Percentiles rank a stretch among this genome's conserved stretches.
phyloP scores from a whole-genome alignment of 2,888 invertebrate species.

The Eupithecia tripunctaria region DNA sequence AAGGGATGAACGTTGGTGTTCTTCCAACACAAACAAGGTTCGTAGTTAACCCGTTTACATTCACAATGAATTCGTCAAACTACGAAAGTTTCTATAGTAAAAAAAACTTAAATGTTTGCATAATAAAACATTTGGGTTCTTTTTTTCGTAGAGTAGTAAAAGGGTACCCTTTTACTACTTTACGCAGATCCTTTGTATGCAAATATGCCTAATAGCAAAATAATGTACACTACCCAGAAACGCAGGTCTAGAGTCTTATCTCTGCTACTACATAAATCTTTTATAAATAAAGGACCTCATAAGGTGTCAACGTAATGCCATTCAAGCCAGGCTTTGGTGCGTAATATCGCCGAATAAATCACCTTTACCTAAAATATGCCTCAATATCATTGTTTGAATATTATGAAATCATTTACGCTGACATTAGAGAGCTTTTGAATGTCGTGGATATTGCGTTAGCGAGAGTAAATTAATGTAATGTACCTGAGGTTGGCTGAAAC shows the following conservation, averaged over 20 bases:
- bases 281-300: conserved; percentile 81
- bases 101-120: no score
- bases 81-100: no score
- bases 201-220: conserved; percentile 8
- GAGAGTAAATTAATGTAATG: background rate
- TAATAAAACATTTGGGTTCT: no score
- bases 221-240: conserved; percentile 22
- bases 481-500: background rate
- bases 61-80: no score
- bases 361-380: conserved; percentile 77
- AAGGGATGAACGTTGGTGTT: no score
- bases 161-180: background rate
- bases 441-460: conserved; percentile 17
- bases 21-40: no score
- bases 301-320: conserved; percentile 82
- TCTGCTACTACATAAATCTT: conserved; percentile 81
- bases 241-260: conserved; percentile 57
- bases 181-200: background rate
- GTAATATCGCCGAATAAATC: conserved; percentile 82
- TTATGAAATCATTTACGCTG: conserved; percentile 69
- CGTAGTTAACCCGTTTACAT: no score
- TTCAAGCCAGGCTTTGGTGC: conserved; percentile 76
- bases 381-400: conserved; percentile 69
- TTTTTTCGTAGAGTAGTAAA: no score
- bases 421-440: conserved; percentile 32